Base-by-base conservation (phyloP, 2,797 vertebrate genomes). In the Sebastes kiyomatsui region DNA sequence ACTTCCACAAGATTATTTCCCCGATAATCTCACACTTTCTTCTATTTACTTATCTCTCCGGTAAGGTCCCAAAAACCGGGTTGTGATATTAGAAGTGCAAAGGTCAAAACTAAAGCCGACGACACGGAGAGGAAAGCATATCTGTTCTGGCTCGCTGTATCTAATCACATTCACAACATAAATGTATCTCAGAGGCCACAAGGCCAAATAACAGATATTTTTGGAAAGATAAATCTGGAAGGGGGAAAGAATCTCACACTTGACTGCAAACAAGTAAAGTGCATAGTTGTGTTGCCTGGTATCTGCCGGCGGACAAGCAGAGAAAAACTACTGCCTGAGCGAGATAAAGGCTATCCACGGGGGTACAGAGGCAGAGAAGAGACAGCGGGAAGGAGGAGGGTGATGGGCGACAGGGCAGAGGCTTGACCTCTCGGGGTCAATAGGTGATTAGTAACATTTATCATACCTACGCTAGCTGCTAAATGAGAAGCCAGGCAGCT, bases 361-460 rank as follows among this genome's bases (percentile, higher is more conserved):
- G 87, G 77, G 88, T 69, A 75, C 74, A 65, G 83, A 79, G 83
- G 71, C 80, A 68, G 67, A 52, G 75, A 69, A 54, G 69, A 90
- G 87, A 87, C 88, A 88, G 81, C 65, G 28, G 82, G 85, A 54
- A 81, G 72, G 79, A 80, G 75, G 77, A 66, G 89, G 85, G 80
- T 81, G 89, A 87, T 87, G 88, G 92, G 82, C 62, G 33, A 90
- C 67, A 84, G 90, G 93, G 91, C 88, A 91, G 77, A 84, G 73
- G 85, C 64, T 88, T 91, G 92, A 95, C 93, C 94, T 91, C 82
- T 72, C 1, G 1, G 79, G 91, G 93, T 92, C 94, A 92, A 94
- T 77, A 92, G 95, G 93, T 95, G 92, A 95, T 94, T 77, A 91
- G 91, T 80, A 92, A 82, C 94, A 95, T 96, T 93, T 89, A 95